These are phyloP conservation scores for Axinella damicornis DNA, from an alignment of 37 sponge, comb jelly and placozoan species.

Conservation along the genomic window DNA sequence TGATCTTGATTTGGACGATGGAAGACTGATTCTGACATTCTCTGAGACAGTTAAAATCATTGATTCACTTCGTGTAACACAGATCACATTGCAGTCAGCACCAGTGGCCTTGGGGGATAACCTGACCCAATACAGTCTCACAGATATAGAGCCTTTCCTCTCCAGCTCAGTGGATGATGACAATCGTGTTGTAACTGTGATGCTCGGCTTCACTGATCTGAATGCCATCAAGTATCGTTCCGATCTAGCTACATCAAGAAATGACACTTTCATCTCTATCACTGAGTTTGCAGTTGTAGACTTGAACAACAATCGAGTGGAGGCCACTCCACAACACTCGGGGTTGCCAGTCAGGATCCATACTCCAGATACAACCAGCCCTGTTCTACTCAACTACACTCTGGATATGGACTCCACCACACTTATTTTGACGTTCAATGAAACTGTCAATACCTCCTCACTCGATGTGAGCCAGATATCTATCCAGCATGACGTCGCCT, in stretches of 20 bases:
- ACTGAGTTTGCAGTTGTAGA: conserved; percentile 80
- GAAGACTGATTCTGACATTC: conserved; percentile 86
- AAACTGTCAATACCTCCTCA: conserved; percentile 80
- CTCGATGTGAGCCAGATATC: conserved; percentile 72
- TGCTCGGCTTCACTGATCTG: conserved; percentile 85
- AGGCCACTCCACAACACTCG: not conserved
- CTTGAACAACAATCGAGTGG: conserved; percentile 65
- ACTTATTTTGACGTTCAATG: conserved; percentile 85
- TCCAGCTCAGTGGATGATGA: conserved; percentile 80
- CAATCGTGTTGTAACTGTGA: conserved; percentile 74
- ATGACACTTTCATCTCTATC: conserved; percentile 76
- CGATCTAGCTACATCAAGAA: conserved; percentile 50
- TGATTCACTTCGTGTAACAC: conserved; percentile 82
- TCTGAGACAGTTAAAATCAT: conserved; percentile 86
- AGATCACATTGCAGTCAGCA: conserved; percentile 74
- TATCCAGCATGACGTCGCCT: conserved; percentile 60
- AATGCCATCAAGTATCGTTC: conserved; percentile 88
- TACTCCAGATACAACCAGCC: conserved; percentile 77
- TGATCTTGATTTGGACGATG: conserved; percentile 88
- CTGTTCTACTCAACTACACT: conserved; percentile 74
- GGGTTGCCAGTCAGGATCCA: conserved; percentile 50
- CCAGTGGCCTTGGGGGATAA: conserved; percentile 1
- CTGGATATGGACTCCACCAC: conserved; percentile 81
- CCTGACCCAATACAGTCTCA: conserved; percentile 62
- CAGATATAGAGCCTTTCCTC: conserved; percentile 36